A percentile compares a stretch with the other conserved stretches of the same genome.
Conservation (phyloP, 2,888 invertebrate genomes). For the Aporophyla lueneburgensis region DNA sequence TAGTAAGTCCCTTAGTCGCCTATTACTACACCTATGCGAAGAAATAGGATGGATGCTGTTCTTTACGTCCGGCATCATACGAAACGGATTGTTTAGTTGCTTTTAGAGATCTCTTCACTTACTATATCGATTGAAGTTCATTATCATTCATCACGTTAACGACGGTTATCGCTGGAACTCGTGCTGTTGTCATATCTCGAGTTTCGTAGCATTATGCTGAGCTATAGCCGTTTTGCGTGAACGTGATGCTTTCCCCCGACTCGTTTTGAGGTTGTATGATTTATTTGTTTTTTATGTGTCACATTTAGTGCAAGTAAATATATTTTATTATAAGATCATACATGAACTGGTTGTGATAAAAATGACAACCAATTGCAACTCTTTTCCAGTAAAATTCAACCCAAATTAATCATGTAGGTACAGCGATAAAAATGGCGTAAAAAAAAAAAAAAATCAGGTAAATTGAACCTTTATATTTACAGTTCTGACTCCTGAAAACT, state of each 20-base stretch:
- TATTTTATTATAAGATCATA: neutral
- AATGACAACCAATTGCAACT: neutral
- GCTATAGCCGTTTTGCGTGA: no score
- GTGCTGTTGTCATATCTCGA: neutral
- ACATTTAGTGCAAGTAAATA: neutral
- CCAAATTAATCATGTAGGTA: neutral
- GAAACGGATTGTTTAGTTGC: neutral
- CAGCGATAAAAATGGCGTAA: conserved; percentile 1
- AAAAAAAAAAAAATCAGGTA: conserved; percentile 36
- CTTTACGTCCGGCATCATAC: no score
- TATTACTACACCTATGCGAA: no score
- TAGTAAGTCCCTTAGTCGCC: no score
- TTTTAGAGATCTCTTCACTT: neutral
- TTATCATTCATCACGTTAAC: neutral
- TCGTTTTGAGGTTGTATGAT: neutral
- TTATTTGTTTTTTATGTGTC: neutral
- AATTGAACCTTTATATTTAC: conserved; percentile 26
- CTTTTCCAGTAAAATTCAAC: conserved; percentile 1
- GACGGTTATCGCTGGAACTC: neutral
- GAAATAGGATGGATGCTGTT: no score
- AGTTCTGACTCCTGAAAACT: conserved; percentile 28
- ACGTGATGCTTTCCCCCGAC: no score
- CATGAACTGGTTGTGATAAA: conserved; percentile 3
- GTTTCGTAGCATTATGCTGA: neutral
- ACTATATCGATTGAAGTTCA: no score